Conservation (phyloP, 2,888 invertebrate species). For the Danaus chrysippus region DNA sequence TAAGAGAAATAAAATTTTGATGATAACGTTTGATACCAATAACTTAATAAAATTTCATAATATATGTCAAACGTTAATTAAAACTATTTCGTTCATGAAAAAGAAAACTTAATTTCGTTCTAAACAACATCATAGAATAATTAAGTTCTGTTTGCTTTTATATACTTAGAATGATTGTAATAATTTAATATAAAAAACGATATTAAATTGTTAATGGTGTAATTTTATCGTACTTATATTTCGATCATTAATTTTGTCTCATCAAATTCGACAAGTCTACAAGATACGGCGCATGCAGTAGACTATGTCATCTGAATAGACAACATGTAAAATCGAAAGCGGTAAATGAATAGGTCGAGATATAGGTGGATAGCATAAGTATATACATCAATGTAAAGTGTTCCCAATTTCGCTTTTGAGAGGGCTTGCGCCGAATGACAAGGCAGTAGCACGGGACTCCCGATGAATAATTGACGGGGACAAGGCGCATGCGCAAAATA, state of each 20-base stretch:
- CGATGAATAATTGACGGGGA: slow-evolving; percentile 69
- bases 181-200: no score
- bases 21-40: no score
- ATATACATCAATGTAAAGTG: slow-evolving; percentile 25
- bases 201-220: no score
- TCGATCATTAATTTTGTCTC: neutral
- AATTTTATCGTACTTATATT: no score
- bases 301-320: neutral
- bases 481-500: slow-evolving; percentile 61
- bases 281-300: neutral
- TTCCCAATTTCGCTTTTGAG: slow-evolving; percentile 40
- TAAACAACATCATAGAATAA: no score
- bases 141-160: no score
- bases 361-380: slow-evolving; percentile 12
- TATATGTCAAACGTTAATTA: no score
- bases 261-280: neutral
- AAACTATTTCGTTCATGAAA: no score
- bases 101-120: no score
- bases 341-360: slow-evolving; percentile 10
- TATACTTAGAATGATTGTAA: no score
- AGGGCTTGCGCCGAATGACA: slow-evolving; percentile 44
- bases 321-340: slow-evolving; percentile 5
- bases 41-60: no score
- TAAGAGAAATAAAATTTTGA: no score
- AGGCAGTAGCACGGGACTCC: slow-evolving; percentile 49